A percentile compares a stretch with the other conserved stretches of the same genome.
phyloP scores from a whole-genome alignment of 1,140 invertebrate genomes.

The Aphelenchoides besseyi region DNA sequence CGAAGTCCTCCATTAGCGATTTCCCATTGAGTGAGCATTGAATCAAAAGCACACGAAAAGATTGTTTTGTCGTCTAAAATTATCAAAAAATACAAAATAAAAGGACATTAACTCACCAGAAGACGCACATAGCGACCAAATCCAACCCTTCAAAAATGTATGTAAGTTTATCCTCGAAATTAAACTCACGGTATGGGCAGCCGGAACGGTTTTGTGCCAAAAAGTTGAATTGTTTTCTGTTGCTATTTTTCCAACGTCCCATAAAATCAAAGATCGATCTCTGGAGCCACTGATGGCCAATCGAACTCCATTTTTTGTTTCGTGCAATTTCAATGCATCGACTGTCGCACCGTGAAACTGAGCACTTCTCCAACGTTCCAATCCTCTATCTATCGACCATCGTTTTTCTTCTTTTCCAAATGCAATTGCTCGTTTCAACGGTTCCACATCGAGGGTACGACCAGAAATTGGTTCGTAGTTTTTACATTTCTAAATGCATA shows the following conservation, averaged over 20 bases:
- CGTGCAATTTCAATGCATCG: not conserved
- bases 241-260: conserved; percentile 8
- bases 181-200: conserved; percentile 1
- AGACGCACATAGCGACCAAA: not conserved
- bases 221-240: not conserved
- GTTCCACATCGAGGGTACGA: conserved; percentile 5
- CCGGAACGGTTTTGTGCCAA: not conserved
- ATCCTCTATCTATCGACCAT: not conserved
- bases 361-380: not conserved
- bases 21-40: not conserved
- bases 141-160: conserved; percentile 10
- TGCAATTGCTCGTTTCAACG: conserved; percentile 7
- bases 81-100: no score
- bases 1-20: conserved; percentile 2
- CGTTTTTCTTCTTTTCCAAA: conserved; percentile 17
- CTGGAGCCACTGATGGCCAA: conserved; percentile 14
- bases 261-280: conserved; percentile 7
- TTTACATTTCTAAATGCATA: not conserved
- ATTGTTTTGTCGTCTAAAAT: conserved; percentile 13
- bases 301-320: conserved; percentile 2
- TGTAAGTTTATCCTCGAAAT: not conserved
- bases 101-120: no score
- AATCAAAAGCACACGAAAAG: conserved; percentile 11
- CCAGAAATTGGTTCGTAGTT: not conserved
- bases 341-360: not conserved